Evolutionary conservation across 1,140 invertebrate genomes (phyloP).

Genomic region (Neodiprion virginianus): DNA sequence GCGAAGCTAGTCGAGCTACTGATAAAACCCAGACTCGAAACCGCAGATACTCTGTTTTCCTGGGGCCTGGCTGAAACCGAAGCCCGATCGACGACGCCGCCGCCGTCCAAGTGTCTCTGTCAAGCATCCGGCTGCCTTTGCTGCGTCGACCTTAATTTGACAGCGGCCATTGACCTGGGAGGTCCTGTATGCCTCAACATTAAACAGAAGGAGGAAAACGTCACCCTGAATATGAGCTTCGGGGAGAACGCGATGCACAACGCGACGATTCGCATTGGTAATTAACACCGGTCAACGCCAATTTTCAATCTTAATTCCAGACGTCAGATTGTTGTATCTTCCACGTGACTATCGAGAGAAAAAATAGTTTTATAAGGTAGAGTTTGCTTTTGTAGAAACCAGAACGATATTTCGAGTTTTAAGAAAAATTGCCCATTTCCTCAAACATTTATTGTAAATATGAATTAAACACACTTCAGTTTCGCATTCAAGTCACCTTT

Average conservation of each 20-base stretch:
- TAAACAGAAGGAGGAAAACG: conserved; percentile 59
- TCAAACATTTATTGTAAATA: no score
- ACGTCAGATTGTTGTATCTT: not conserved
- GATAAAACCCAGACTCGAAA: not conserved
- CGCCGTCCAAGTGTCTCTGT: conserved; percentile 57
- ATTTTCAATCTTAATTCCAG: conserved; percentile 14
- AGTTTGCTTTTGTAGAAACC: no score
- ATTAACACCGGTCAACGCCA: conserved; percentile 26
- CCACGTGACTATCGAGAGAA: not conserved
- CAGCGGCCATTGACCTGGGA: conserved; percentile 60
- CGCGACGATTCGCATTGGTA: conserved; percentile 60
- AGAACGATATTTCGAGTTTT: no score
- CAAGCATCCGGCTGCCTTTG: conserved; percentile 56
- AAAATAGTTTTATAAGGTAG: not conserved
- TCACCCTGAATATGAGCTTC: conserved; percentile 62
- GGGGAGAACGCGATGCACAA: conserved; percentile 63
- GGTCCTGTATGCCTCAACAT: conserved; percentile 61
- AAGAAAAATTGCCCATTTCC: no score
- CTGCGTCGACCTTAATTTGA: conserved; percentile 59
- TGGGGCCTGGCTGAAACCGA: conserved; percentile 50
- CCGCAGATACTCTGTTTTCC: conserved; percentile 46
- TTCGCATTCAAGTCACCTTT: no score
- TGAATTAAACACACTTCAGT: no score
- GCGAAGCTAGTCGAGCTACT: no score
- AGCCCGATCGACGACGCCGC: conserved; percentile 43